A percentile compares a stretch with the other conserved stretches of the same genome.
phyloP scores from a whole-genome alignment of 2,888 invertebrate genomes.

The Morinoia aosen region DNA sequence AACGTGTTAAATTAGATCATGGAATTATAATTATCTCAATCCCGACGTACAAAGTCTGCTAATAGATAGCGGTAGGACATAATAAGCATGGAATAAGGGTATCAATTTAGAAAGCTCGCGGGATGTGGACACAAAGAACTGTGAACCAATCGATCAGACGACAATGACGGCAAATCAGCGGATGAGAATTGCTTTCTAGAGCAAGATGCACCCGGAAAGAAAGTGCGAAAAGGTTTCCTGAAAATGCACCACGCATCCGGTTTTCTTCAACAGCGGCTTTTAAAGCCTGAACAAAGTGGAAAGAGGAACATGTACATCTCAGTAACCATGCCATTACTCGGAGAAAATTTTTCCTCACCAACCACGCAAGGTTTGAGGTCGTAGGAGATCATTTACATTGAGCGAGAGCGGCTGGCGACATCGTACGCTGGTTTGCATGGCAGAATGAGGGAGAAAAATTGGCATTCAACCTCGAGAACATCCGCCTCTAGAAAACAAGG shows the following conservation, averaged over 20 bases:
- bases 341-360: neutral
- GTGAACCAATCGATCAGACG: neutral
- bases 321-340: neutral
- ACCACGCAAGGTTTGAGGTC: neutral
- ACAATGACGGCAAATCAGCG: neutral
- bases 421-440: neutral
- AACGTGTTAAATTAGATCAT: neutral
- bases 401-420: too few species aligned
- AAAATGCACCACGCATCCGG: neutral
- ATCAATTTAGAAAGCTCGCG: neutral
- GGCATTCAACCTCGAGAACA: neutral
- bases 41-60: neutral
- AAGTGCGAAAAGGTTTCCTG: neutral
- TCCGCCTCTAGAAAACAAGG: neutral
- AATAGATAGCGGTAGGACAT: neutral
- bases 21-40: neutral
- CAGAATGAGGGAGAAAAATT: neutral
- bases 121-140: neutral
- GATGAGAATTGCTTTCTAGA: neutral
- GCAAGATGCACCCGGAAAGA: neutral
- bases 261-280: neutral
- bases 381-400: neutral
- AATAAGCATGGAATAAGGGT: neutral
- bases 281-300: neutral
- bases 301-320: neutral